phyloP scores from a whole-genome alignment of 2,888 invertebrate species.

The Drosophila aldrichi region DNA sequence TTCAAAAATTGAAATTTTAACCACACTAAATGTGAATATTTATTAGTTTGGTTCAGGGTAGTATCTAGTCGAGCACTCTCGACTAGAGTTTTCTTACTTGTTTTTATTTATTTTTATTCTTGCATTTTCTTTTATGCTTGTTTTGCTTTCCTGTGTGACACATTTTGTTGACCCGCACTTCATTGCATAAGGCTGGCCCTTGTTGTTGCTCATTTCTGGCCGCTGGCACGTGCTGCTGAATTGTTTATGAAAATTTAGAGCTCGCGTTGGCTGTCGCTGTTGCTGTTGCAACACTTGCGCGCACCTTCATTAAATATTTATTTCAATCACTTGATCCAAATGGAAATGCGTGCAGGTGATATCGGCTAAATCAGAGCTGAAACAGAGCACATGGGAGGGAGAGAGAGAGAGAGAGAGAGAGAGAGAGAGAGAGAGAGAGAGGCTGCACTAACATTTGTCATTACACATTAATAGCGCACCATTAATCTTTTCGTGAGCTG shows the following conservation, averaged over 20 bases:
- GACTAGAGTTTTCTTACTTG: too few species aligned
- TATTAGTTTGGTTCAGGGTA: too few species aligned
- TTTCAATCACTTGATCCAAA: constrained; percentile 69
- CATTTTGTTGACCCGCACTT: constrained; percentile 64
- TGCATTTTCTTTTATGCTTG: background rate
- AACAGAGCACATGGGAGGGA: background rate
- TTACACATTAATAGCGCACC: constrained; percentile 83
- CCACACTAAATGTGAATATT: too few species aligned
- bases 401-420: background rate
- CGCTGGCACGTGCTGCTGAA: constrained; percentile 71
- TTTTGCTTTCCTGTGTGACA: constrained; percentile 53
- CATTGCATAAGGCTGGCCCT: constrained; percentile 52
- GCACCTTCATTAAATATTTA: constrained; percentile 82
- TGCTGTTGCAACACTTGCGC: constrained; percentile 52
- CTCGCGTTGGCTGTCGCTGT: constrained; percentile 11
- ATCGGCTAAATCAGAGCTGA: constrained; percentile 33
- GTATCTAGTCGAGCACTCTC: too few species aligned
- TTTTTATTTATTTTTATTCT: too few species aligned
- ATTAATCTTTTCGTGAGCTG: constrained; percentile 82
- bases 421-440: background rate
- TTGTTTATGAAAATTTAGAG: constrained; percentile 80
- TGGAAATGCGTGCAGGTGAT: constrained; percentile 50
- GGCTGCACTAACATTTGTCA: constrained; percentile 81
- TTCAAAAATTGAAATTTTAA: too few species aligned
- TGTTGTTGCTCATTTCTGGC: constrained; percentile 36